Evolutionary conservation across 2,888 invertebrate species (phyloP).

Genomic region (Netelia inedita): DNA sequence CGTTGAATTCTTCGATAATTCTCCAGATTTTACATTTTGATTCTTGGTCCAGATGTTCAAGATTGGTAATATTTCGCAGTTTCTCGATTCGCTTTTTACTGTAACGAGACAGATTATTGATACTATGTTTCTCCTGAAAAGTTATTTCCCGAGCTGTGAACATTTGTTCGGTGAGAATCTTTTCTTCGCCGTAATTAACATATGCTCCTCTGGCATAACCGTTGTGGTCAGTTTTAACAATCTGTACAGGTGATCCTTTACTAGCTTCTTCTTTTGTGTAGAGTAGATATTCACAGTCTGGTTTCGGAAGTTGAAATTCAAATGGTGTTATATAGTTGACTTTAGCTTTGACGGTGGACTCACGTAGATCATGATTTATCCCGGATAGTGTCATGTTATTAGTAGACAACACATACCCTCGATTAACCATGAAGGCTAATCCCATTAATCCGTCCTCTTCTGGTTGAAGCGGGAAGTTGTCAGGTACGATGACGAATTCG

Average conservation of each 20-base stretch:
- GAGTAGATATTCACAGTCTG: conserved; percentile 10
- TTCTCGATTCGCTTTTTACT: conserved; percentile 10
- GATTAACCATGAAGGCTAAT: conserved; percentile 27
- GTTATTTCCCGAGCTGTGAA: conserved; percentile 32
- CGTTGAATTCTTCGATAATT: conserved; percentile 37
- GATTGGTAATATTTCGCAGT: conserved; percentile 13
- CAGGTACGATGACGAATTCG: conserved; percentile 23
- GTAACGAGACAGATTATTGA: neutral
- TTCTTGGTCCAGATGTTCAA: conserved; percentile 25
- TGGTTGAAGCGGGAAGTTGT: conserved; percentile 16
- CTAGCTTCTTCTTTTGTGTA: conserved; percentile 4
- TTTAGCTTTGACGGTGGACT: conserved; percentile 6
- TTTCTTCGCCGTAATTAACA: conserved; percentile 18
- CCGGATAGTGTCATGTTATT: conserved; percentile 18
- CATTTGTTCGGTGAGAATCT: conserved; percentile 14
- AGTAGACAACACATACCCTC: conserved; percentile 8
- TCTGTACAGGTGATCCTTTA: conserved; percentile 10
- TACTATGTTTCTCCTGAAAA: conserved; percentile 4
- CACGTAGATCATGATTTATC: conserved; percentile 18
- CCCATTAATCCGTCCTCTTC: conserved; percentile 25
- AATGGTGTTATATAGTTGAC: conserved; percentile 29
- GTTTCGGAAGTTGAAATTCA: conserved; percentile 38
- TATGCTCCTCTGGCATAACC: conserved; percentile 34
- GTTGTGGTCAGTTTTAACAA: conserved; percentile 14
- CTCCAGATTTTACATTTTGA: conserved; percentile 12